Base-by-base conservation (phyloP, 2,888 invertebrate species). In the Ochropleura leucogaster region DNA sequence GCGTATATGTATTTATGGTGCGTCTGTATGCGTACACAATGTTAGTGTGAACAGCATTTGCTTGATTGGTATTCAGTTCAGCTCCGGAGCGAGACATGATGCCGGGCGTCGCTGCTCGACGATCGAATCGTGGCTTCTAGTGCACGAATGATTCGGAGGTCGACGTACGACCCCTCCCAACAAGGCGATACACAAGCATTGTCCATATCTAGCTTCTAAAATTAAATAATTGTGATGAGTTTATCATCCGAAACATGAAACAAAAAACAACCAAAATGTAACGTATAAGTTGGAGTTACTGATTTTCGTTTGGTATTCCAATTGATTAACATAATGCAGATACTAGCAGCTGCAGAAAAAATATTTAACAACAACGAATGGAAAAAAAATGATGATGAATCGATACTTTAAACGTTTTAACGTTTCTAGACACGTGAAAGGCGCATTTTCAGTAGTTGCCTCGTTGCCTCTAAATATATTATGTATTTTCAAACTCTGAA, bases 1-100 rank as follows among this genome's bases (percentile, higher is more conserved):
- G 75, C 65, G 59, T 79, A 65, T 79, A 73, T 68, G 51, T 71
- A 69, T 63, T 63, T 77, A 72, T 78, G 44, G 72, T 73, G 72
- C 76, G 77, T 82, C 68, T 67, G 87, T 81, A 62, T 78, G 80
- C 75, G 80, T 78, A 74, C 67, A 79, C 74, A 80, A 81, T 88
- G 89, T 84, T 80, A 83, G 83, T 87, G 89, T 84, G 87, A 87
- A 89, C 86, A 86, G 87, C 87, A 88, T 86, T 86, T 78, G 89
- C 84, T 88, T 87, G 89, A 92, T 94, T 93, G 90, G 90, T 91
- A 94, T 94, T 93, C 93, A 89, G 92, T 89, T 89, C 92, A 92
- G 89, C 88, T 82, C 82, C 85, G 83, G 81, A 82, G 84, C 82
- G 89, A 88, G 89, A 90, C 91, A 90, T 91, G 90, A 90, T 86